Evolutionary conservation across 2,113 vertebrate species (phyloP).

Genomic region (Nycticebus coucang): DNA sequence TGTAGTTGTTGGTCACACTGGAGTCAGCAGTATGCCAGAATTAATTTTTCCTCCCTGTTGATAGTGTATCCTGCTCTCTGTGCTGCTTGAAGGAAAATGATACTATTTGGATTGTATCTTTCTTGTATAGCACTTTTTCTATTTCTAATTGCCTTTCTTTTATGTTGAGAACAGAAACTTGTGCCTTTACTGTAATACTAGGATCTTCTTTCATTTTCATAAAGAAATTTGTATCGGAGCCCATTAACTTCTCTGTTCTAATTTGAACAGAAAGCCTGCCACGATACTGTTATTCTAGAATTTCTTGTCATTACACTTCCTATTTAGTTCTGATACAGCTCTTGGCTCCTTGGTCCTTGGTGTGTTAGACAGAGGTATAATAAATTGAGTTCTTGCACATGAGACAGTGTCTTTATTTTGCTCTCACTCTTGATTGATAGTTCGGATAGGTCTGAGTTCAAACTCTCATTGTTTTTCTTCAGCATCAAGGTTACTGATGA

Average conservation of each 20-base stretch:
- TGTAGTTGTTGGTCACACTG: neutral
- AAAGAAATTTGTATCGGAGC: neutral
- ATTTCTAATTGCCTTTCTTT: neutral
- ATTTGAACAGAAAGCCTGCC: neutral
- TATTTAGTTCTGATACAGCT: neutral
- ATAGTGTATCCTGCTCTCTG: neutral
- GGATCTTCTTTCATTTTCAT: neutral
- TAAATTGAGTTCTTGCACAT: neutral
- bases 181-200: neutral
- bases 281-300: neutral
- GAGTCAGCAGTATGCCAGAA: neutral
- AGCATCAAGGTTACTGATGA: neutral
- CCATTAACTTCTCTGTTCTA: neutral
- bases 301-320: neutral
- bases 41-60: neutral
- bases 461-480: constrained; percentile 43
- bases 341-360: neutral
- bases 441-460: neutral
- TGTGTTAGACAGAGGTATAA: neutral
- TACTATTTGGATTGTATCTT: neutral
- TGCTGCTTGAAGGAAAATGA: neutral
- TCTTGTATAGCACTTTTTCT: neutral
- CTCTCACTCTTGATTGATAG: neutral
- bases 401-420: neutral
- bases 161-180: neutral